Evolutionary conservation across 2,797 vertebrate genomes (phyloP).

Genomic region (Falco peregrinus): DNA sequence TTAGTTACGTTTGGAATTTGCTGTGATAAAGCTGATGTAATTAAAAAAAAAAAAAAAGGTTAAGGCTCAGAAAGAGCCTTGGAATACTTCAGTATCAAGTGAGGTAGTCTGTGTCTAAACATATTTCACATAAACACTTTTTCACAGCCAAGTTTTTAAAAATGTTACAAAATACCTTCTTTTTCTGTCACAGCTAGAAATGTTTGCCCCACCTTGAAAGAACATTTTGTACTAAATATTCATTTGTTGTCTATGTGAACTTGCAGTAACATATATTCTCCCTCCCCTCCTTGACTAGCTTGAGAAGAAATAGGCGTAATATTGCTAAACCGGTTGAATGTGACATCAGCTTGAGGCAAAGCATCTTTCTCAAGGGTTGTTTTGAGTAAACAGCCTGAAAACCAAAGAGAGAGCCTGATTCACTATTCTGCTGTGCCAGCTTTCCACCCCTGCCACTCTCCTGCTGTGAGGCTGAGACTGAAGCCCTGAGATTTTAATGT

Average conservation of each 20-base stretch:
- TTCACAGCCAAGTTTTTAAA: conserved; percentile 72
- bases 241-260: conserved; percentile 40
- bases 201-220: conserved; percentile 75
- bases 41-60: not conserved
- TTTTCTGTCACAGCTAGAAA: conserved; percentile 72
- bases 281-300: not conserved
- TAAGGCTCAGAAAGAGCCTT: conserved; percentile 51
- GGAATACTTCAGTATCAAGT: conserved; percentile 47
- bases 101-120: conserved; percentile 61
- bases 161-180: conserved; percentile 72
- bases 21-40: conserved; percentile 18
- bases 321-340: conserved; percentile 58
- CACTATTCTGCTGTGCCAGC: conserved; percentile 26
- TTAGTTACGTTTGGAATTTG: not conserved
- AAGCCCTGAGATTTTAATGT: not conserved
- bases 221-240: conserved; percentile 71
- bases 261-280: not conserved
- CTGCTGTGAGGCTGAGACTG: not conserved
- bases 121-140: conserved; percentile 70
- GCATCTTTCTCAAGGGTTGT: conserved; percentile 57
- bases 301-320: conserved; percentile 32
- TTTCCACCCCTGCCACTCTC: conserved; percentile 27
- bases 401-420: conserved; percentile 54
- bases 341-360: conserved; percentile 30
- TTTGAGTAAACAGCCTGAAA: conserved; percentile 55